Evolutionary conservation across 2,113 vertebrate genomes (phyloP).

Genomic region (Stigmatopora nigra): DNA sequence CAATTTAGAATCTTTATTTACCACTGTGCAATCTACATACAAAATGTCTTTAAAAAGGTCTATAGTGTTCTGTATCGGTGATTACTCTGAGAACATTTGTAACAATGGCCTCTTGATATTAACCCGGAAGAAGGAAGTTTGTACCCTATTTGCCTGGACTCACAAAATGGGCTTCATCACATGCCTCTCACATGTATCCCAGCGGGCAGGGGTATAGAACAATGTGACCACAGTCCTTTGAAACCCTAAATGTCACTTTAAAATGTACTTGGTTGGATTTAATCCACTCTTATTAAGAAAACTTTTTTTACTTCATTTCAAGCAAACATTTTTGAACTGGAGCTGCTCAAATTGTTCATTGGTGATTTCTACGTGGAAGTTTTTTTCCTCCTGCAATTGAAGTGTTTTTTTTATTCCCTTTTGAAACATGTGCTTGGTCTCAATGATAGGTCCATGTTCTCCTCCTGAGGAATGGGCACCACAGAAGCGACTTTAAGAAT

Average conservation of each 20-base stretch:
- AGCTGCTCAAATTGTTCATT: neutral
- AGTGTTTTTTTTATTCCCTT: slow-evolving; percentile 1
- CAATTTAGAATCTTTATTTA: too few relatives aligned
- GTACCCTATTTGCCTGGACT: slow-evolving; percentile 40
- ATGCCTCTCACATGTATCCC: slow-evolving; percentile 54
- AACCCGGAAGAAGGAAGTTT: slow-evolving; percentile 13
- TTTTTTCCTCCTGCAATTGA: neutral
- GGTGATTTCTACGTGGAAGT: neutral
- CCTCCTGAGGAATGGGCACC: slow-evolving; percentile 75
- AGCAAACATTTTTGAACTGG: neutral
- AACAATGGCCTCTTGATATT: slow-evolving; percentile 28
- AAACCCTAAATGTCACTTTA: slow-evolving; percentile 14
- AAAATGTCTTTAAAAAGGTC: neutral
- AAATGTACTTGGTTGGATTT: slow-evolving; percentile 10
- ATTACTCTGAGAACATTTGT: neutral
- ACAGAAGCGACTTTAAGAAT: slow-evolving; percentile 82
- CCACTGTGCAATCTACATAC: neutral
- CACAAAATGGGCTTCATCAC: slow-evolving; percentile 34
- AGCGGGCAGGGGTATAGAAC: slow-evolving; percentile 24
- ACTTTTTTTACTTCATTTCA: neutral
- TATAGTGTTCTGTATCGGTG: neutral
- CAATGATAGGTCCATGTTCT: slow-evolving; percentile 30
- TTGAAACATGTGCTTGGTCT: neutral
- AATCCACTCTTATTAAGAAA: neutral
- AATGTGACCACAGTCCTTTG: slow-evolving; percentile 41